These are phyloP conservation scores for Eriosoma lanigerum DNA, from an alignment of 1,140 invertebrate genomes.

Conservation along the genomic window DNA sequence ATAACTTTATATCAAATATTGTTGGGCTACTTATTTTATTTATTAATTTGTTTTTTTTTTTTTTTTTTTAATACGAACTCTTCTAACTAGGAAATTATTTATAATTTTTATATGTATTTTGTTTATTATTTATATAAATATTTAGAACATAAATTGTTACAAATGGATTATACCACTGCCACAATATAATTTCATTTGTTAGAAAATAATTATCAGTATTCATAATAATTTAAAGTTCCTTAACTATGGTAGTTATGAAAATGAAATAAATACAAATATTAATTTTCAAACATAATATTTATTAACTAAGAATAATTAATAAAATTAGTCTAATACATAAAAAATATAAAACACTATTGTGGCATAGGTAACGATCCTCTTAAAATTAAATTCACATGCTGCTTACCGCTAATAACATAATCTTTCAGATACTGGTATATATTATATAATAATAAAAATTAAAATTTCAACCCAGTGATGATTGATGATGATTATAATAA, in stretches of 20 bases:
- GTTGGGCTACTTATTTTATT: conserved; percentile 51
- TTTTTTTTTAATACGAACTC: conserved; percentile 28
- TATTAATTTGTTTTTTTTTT: conserved; percentile 4
- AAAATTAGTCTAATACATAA: neutral
- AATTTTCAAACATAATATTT: neutral
- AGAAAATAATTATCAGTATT: neutral
- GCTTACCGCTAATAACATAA: neutral
- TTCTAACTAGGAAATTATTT: neutral
- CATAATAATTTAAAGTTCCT: neutral
- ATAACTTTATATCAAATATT: conserved; percentile 43
- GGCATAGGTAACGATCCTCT: conserved; percentile 32
- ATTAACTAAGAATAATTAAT: neutral
- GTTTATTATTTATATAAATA: conserved; percentile 16
- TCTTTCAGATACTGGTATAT: neutral
- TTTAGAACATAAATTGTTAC: conserved; percentile 18
- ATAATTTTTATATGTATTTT: conserved; percentile 42
- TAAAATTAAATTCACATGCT: neutral
- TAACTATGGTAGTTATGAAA: neutral
- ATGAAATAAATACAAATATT: conserved; percentile 6
- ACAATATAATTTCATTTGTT: conserved; percentile 17
- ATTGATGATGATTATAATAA: conserved; percentile 31
- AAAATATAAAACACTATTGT: conserved; percentile 14
- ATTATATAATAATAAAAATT: conserved; percentile 24
- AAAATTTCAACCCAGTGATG: neutral
- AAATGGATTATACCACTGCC: conserved; percentile 23